Evolutionary conservation across 2,888 invertebrate genomes (phyloP), one percentile per base, ranked within the genome.

Genomic region (Lutraria lutraria): DNA sequence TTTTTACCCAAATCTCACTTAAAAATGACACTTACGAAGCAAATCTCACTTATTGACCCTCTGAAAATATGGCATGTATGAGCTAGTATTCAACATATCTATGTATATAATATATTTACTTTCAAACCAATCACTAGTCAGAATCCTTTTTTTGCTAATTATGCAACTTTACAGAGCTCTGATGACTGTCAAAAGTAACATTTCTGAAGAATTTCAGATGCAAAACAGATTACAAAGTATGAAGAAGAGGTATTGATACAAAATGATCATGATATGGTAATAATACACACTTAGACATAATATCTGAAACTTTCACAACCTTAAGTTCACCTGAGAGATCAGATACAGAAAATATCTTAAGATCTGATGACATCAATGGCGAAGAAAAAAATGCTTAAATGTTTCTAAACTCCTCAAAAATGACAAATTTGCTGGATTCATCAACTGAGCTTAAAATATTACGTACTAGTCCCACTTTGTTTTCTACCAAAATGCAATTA

Each of bases 281-380:
- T 10, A 90, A 54, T 10, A 90, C 88, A 83, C 87, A 88, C 76
- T 89, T 90, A 52, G 87, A 83, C 29, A 85, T 85, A 52, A 88
- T 54, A n/a, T 89, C 85, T 34, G 29, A 16, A 16, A 89, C 52
- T 31, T 72, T 34, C 31, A 81, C 79, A 53, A 29, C 29, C 19
- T 56, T 13, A 34, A 89, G 56, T 43, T n/a, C 15, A 21, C 84
- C 85, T 56, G 25, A 31, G 21, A 91, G 43, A 25, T 68, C 19
- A n/a, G 63, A 79, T 12, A 91, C 87, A 53, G 54, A 52, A 31
- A 52, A 80, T 34, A 92, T 86, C 56, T 86, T 25, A n/a, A 89
- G 79, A n/a, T 86, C 89, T n/a, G 76, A 56, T 29, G 86, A 86
- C 60, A 56, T n/a, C 19, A 84, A 25, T 34, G 86, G 89, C 10